Conservation (phyloP, 2,797 vertebrate genomes). For the Triplophysa yarkandensis region DNA sequence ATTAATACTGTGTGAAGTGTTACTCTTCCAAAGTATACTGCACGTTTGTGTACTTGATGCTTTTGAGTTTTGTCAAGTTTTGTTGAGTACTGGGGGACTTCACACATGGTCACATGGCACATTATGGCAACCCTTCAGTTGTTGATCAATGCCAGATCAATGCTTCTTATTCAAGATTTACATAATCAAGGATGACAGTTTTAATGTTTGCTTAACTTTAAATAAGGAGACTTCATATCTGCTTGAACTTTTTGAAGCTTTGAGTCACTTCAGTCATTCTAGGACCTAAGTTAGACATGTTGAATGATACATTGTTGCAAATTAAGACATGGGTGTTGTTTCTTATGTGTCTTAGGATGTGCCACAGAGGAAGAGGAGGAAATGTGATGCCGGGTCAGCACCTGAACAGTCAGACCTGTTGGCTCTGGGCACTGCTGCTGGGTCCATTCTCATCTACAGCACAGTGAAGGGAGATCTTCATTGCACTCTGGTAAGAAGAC, state of each 20-base stretch:
- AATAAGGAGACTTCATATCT: too few relatives aligned
- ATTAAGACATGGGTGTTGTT: too few relatives aligned
- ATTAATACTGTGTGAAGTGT: too few relatives aligned
- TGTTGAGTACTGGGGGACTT: background rate
- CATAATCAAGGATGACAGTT: too few relatives aligned
- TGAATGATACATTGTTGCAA: too few relatives aligned
- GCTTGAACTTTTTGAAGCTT: too few relatives aligned
- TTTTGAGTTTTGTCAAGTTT: background rate
- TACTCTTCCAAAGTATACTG: too few relatives aligned
- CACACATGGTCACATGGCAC: constrained; percentile 5
- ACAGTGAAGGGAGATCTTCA: constrained; percentile 91
- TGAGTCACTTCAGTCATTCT: too few relatives aligned
- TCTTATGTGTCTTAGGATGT: constrained; percentile 82
- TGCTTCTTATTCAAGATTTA: background rate
- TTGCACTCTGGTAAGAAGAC: constrained; percentile 88
- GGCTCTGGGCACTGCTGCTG: constrained; percentile 95
- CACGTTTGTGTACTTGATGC: background rate
- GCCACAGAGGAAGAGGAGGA: constrained; percentile 95
- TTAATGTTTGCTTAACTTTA: too few relatives aligned
- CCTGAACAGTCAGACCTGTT: constrained; percentile 86
- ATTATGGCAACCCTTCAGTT: background rate
- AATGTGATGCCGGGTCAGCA: constrained; percentile 82
- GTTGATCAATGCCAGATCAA: background rate
- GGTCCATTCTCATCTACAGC: constrained; percentile 94
- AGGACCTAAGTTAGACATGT: too few relatives aligned